These are phyloP conservation scores for Lasioglossum villosulum DNA, from an alignment of 2,888 invertebrate genomes.

Conservation along the genomic window DNA sequence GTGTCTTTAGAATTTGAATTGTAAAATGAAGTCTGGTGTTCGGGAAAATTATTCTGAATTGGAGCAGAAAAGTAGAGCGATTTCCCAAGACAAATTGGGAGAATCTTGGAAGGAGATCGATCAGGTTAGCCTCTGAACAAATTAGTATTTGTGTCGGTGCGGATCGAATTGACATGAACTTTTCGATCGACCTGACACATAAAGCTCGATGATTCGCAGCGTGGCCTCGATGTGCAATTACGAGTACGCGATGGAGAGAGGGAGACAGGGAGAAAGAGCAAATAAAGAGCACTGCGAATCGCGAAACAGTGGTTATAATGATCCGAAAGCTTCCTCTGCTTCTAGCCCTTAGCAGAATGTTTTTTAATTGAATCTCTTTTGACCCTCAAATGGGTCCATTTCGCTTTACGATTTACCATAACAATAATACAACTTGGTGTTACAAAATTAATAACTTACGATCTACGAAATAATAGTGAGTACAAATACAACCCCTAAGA, in stretches of 20 bases:
- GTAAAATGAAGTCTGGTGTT: not conserved
- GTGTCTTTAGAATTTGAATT: not conserved
- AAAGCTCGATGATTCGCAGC: slow-evolving; percentile 27
- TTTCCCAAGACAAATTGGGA: not conserved
- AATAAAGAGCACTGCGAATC: not conserved
- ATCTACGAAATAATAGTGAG: too few relatives aligned
- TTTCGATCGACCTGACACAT: not conserved
- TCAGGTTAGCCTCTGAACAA: not conserved
- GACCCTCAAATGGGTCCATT: too few relatives aligned
- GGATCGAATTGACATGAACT: not conserved
- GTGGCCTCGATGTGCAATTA: slow-evolving; percentile 11
- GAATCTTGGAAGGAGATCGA: not conserved
- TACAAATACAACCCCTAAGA: too few relatives aligned
- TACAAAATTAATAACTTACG: too few relatives aligned
- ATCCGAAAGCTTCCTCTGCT: not conserved
- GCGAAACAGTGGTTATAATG: not conserved
- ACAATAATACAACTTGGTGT: too few relatives aligned
- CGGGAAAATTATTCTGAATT: not conserved
- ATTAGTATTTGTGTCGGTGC: not conserved
- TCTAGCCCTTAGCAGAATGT: not conserved
- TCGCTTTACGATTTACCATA: too few relatives aligned
- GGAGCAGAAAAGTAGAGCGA: too few relatives aligned
- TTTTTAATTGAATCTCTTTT: too few relatives aligned
- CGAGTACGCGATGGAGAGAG: not conserved
- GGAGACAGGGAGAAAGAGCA: not conserved